Percentiles rank a stretch among this genome's conserved stretches.
These are phyloP conservation scores for Noctua pronuba DNA, from an alignment of 2,888 invertebrate genomes.

Conservation along the genomic window DNA sequence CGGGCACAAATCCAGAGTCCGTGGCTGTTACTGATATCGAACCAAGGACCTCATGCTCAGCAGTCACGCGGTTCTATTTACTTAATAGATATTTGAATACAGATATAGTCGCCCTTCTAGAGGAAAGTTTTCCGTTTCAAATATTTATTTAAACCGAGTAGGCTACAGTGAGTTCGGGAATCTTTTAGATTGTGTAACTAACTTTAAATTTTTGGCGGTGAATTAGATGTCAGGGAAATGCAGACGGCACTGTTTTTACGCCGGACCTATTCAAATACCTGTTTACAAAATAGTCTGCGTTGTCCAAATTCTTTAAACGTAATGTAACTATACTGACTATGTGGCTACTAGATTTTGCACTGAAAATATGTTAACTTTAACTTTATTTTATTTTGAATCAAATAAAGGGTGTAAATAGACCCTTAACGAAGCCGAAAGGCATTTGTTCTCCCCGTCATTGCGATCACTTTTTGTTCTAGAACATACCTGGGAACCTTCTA, in stretches of 20 bases:
- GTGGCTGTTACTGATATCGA: too few relatives aligned
- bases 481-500: too few relatives aligned
- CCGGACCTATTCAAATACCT: conserved; percentile 20
- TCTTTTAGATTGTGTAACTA: background rate
- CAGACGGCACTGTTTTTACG: background rate
- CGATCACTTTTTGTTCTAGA: too few relatives aligned
- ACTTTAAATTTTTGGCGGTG: background rate
- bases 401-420: too few relatives aligned
- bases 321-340: conserved; percentile 5
- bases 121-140: too few relatives aligned
- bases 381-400: background rate
- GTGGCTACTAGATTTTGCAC: background rate
- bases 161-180: background rate
- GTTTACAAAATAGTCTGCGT: conserved; percentile 12
- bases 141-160: background rate
- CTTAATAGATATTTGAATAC: background rate
- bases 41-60: too few relatives aligned
- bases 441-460: too few relatives aligned
- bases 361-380: background rate
- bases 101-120: background rate
- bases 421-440: too few relatives aligned
- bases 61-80: background rate
- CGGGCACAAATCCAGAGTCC: too few relatives aligned
- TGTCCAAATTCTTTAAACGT: conserved; percentile 36
- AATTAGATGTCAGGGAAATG: conserved; percentile 24